A percentile compares a stretch with the other conserved stretches of the same genome.
Conservation (phyloP, 2,797 vertebrate genomes). For the Sphenodon punctatus region DNA sequence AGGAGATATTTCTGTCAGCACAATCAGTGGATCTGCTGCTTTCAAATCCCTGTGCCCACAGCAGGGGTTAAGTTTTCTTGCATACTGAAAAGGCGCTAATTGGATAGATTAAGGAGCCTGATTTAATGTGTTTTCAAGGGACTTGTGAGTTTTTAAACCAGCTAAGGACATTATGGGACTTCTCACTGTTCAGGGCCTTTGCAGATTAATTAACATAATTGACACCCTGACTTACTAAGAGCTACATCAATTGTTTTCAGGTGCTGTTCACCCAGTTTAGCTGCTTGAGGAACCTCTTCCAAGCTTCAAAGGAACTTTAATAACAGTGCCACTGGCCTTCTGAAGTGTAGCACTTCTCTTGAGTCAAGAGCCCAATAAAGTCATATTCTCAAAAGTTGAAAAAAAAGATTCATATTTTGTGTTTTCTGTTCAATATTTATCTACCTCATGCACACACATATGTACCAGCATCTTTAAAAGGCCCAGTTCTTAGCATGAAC, state of each 20-base stretch:
- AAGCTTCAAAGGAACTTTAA: constrained; percentile 7
- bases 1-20: constrained; percentile 38
- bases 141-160: constrained; percentile 34
- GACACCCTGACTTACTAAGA: constrained; percentile 1
- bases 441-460: not conserved
- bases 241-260: constrained; percentile 38
- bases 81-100: constrained; percentile 47
- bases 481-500: not conserved
- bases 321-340: not conserved
- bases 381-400: not conserved
- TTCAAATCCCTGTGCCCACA: constrained; percentile 45
- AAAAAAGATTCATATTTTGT: not conserved
- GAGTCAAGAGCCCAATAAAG: not conserved
- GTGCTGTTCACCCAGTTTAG: not conserved
- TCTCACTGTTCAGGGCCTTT: constrained; percentile 36
- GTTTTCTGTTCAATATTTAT: not conserved
- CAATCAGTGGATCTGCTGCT: not conserved
- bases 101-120: constrained; percentile 45
- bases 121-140: constrained; percentile 41
- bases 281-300: not conserved
- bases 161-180: constrained; percentile 24
- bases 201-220: constrained; percentile 44
- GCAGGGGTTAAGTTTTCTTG: constrained; percentile 40
- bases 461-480: not conserved
- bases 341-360: not conserved